Base-by-base conservation (phyloP, 1,140 invertebrate species). In the Nephila pilipes region DNA sequence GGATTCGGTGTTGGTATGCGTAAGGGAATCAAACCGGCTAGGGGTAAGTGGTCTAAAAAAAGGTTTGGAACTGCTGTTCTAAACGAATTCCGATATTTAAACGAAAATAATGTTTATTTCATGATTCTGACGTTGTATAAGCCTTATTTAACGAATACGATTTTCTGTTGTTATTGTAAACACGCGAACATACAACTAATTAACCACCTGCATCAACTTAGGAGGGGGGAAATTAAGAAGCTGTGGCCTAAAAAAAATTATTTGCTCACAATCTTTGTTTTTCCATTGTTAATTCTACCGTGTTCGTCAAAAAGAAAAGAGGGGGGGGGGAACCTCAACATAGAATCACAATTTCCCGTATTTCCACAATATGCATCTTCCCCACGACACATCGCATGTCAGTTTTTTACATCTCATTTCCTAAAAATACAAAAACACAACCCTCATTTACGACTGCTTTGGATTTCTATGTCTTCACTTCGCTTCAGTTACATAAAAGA, bases 381-480 rank as follows among this genome's bases (percentile, higher is more conserved):
- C 29, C 69, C 69, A 32, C 69, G 69, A 75, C 8, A 69, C 14
- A 69, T 69, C 63, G 63, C 63, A 69, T 75, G 69, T 32, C 69
- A 18, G 16, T 29, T 75, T 32, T n/a, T 32, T 32, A 20, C 32
- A 75, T 16, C 18, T 16, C 29, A 75, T 75, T 29, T 36, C 29
- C 29, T 75, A 75, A 75, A 63, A 18, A 20, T 46, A 46, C 14
- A 18, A 75, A 75, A 75, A 75, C 16, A 6, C 69, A 18, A 2
- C 32, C 32, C 32, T 29, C 69, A 36, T 75, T 75, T 75, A 75
- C 69, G 69, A 75, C 32, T 75, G 12, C 18, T 20, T 20, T 20
- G 2, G 22, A 0, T 32, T 75, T 75, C 69, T 75, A 36, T 3
- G 32, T 75, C 69, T 36, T 18, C 32, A 18, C 18, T 29, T 75